Percentiles rank a stretch among this genome's conserved stretches.
These are phyloP conservation scores for Acleris laterana DNA, from an alignment of 2,888 invertebrate genomes.

Conservation along the genomic window DNA sequence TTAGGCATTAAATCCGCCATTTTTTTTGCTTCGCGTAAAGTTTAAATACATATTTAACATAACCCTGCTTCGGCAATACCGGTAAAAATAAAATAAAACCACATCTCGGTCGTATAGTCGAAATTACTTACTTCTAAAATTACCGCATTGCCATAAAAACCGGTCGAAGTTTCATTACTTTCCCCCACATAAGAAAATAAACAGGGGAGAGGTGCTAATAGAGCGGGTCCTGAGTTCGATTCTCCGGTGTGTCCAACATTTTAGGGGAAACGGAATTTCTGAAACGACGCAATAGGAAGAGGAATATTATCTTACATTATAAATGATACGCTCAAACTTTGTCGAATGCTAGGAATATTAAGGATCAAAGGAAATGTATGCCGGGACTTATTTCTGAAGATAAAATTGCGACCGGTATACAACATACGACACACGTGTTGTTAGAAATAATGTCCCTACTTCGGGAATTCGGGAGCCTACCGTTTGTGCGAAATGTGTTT, in stretches of 20 bases:
- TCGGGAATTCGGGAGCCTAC: too few relatives aligned
- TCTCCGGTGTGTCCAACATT: constrained; percentile 17
- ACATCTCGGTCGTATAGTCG: too few relatives aligned
- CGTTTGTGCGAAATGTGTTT: too few relatives aligned
- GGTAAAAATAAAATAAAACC: too few relatives aligned
- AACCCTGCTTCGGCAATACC: too few relatives aligned
- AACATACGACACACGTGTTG: too few relatives aligned
- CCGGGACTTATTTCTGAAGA: neutral
- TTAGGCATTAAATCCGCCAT: too few relatives aligned
- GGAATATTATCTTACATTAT: constrained; percentile 12
- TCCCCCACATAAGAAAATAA: constrained; percentile 22
- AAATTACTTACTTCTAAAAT: neutral
- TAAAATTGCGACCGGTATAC: too few relatives aligned
- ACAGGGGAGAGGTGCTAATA: constrained; percentile 29
- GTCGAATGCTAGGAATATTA: neutral
- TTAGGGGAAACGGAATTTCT: constrained; percentile 6
- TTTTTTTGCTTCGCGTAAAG: too few relatives aligned
- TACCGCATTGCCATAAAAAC: constrained; percentile 13
- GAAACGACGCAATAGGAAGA: constrained; percentile 1
- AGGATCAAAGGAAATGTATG: neutral
- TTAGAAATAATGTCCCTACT: too few relatives aligned
- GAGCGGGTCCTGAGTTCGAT: constrained; percentile 15
- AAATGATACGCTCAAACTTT: constrained; percentile 1
- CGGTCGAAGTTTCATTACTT: constrained; percentile 29
- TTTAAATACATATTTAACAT: too few relatives aligned